Evolutionary conservation across 2,797 vertebrate species (phyloP).

Genomic region (Vespertilio murinus): DNA sequence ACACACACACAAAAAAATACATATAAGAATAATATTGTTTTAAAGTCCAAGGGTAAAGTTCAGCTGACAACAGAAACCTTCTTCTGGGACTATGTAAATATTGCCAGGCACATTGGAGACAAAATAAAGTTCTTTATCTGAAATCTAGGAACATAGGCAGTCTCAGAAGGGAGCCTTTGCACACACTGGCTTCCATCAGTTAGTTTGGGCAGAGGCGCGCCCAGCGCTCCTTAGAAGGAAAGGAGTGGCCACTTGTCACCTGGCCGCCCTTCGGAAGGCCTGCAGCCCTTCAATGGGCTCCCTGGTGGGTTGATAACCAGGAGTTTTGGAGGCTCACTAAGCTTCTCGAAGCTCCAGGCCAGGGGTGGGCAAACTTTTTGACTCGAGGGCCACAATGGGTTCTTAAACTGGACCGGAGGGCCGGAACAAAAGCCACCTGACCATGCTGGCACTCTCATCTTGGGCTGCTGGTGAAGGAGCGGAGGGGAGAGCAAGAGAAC

Average conservation of each 20-base stretch:
- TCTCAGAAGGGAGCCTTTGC: background rate
- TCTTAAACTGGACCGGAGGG: too few species aligned
- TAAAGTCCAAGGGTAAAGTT: too few species aligned
- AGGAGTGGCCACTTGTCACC: background rate
- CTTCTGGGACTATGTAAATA: background rate
- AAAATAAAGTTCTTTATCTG: background rate
- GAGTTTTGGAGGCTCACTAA: background rate
- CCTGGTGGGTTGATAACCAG: background rate
- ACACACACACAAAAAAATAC: too few species aligned
- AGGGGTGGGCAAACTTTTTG: too few species aligned
- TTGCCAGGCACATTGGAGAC: background rate
- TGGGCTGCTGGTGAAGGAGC: too few species aligned
- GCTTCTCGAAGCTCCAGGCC: background rate
- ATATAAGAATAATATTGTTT: too few species aligned
- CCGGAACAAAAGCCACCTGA: too few species aligned
- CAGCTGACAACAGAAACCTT: background rate
- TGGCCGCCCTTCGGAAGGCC: background rate
- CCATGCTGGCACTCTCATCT: too few species aligned
- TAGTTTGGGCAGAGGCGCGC: background rate
- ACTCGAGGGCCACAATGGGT: too few species aligned
- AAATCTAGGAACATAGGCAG: background rate
- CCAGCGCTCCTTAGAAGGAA: background rate
- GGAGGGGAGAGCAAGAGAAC: too few species aligned
- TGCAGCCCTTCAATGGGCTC: background rate
- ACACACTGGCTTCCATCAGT: background rate